Evolutionary conservation across 2,797 vertebrate genomes (phyloP).

Genomic region (Tadarida brasiliensis): DNA sequence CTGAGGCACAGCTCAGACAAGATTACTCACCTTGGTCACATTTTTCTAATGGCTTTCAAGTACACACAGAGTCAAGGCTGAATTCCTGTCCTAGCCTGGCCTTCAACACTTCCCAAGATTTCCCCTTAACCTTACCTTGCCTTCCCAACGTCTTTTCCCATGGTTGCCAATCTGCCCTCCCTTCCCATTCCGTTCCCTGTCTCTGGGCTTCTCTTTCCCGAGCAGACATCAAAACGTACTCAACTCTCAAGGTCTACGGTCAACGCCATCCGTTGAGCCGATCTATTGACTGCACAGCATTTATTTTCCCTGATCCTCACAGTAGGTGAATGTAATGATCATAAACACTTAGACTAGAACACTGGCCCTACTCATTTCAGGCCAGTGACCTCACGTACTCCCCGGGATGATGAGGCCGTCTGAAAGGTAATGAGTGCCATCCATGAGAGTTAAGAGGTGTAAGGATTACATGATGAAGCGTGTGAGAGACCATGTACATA

Average conservation of each 20-base stretch:
- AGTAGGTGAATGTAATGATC: neutral
- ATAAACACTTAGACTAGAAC: neutral
- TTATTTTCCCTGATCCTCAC: neutral
- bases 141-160: neutral
- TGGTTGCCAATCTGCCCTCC: neutral
- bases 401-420: neutral
- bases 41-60: neutral
- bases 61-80: neutral
- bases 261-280: neutral
- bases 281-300: neutral
- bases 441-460: neutral
- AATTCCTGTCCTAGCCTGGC: neutral
- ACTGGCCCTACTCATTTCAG: neutral
- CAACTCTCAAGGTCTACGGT: neutral
- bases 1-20: neutral
- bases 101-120: neutral
- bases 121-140: neutral
- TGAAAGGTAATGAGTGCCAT: neutral
- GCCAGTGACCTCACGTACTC: neutral
- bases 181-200: neutral
- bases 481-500: accelerated
- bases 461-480: neutral
- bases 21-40: neutral
- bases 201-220: neutral
- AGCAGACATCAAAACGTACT: neutral